Base-by-base conservation (phyloP, 2,888 invertebrate species). In the Dermolepida albohirtum region DNA sequence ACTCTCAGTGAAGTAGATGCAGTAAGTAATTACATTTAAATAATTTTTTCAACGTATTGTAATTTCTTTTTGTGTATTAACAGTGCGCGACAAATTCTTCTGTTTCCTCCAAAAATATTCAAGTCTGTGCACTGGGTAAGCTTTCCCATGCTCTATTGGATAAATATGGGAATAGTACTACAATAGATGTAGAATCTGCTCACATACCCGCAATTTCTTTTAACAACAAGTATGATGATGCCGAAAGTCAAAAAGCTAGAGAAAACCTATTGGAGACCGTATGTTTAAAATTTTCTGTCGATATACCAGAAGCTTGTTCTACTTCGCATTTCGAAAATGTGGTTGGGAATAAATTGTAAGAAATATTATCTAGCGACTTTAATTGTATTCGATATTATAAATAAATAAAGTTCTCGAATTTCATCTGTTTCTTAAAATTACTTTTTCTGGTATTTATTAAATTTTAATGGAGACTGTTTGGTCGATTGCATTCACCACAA, bases 151-250 rank as follows among this genome's bases (percentile, higher is more conserved):
- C 80, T 1, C 67, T 82, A 5, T 71, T 84, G 17, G 80, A 77
- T 0, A 70, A 62, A 6, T 69, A 78, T 34, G 84, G 84, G 1
- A 74, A 81, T 16, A 78, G 71, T 65, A 84, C 84, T 64, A 84
- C 84, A 0, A 52, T 72, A 0, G 69, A 70, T 0, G 81, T 84
- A 0, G 2, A 16, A 17, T 55, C 64, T 11, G 49, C 54, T 0
- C 64, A 64, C 16, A 64, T 64, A 12, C 85, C 85, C 5, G 79
- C 83, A 0, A 74, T 84, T 27, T 71, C 78, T 1, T 76, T 83
- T 67, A 82, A 84, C 52, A 79, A 79, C 54, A 80, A 47, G 2
- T 72, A 67, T 43, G 55, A 70, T 55, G 39, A 50, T 22, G 27
- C 16, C 0, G 12, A 65, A 16, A 55, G 62, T 40, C 69, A 68